Evolutionary conservation across 64 coral and sea anemone species (phyloP), one percentile per base, ranked within the genome.

Genomic region (Stylophora pistillata): DNA sequence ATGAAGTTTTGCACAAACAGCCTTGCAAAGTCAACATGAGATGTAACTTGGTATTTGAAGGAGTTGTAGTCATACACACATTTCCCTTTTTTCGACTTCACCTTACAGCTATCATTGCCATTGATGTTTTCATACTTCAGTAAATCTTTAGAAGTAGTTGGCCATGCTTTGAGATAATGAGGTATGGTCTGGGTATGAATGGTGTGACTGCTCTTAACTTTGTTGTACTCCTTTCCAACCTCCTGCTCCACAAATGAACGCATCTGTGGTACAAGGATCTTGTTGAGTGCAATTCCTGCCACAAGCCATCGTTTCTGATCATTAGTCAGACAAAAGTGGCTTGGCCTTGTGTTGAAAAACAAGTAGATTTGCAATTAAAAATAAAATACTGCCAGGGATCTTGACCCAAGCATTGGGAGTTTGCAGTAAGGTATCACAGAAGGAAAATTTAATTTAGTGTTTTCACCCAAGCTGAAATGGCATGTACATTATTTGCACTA

Each of bases 241-340:
- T 56, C 61, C 30, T 63, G 23, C 57, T 89, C 63, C 26, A 89
- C 28, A 56, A 89, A 79, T 28, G 77, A 29, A 32, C 88, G 77
- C 14, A 81, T 71, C 63, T 59, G 88, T 18, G 88, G 88, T 18
- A 89, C 18, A 71, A 89, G 65, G 60, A 71, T 65, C 53, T 70
- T 71, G 63, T 89, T 89, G 30, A 89, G 76, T 16, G 55, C 56
- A 47, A 89, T 73, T 63, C 88, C 88, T 55, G 21, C 76, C 61
- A 81, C 77, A 63, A 89, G 53, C 88, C 88, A 89, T 71, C 77
- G 20, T 57, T 81, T 89, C 64, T 89, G 76, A 28, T 89, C 71
- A 7, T 89, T 62, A 16, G 63, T 56, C 33, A 73, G 21, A 73
- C 26, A 23, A 56, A 86, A 16, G 10, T 30, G 59, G 25, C 53